Conservation (phyloP, 2,888 invertebrate genomes). For the Steinernema scapterisci region DNA sequence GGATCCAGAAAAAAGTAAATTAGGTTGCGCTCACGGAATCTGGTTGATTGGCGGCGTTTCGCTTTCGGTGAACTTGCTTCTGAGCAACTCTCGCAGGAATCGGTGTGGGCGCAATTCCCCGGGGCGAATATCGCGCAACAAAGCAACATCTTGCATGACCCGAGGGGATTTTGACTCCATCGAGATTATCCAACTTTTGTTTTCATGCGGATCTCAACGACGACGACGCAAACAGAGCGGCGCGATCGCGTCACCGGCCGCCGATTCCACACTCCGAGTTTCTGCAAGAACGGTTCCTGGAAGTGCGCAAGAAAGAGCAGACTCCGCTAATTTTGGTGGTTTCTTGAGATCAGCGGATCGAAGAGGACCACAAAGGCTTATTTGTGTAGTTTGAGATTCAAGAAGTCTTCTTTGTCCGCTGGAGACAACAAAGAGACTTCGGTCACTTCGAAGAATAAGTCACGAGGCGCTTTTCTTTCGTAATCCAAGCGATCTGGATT, state of each 20-base stretch:
- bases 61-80: conserved; percentile 15
- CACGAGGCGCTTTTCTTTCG: conserved; percentile 2
- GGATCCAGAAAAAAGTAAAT: background rate
- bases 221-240: conserved; percentile 17
- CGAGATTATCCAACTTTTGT: conserved; percentile 20
- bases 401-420: background rate
- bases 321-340: background rate
- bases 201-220: conserved; percentile 18
- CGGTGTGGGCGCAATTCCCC: conserved; percentile 12
- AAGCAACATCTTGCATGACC: background rate
- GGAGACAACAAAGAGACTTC: conserved; percentile 5
- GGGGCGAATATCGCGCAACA: background rate
- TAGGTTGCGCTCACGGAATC: background rate
- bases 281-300: background rate
- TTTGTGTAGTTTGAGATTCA: too few species aligned
- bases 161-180: conserved; percentile 1
- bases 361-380: background rate
- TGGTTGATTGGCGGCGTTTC: conserved; percentile 7
- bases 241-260: conserved; percentile 7
- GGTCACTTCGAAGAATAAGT: background rate
- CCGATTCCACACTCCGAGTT: background rate
- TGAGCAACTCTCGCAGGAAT: background rate
- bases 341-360: background rate
- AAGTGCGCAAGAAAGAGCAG: background rate
- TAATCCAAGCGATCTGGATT: background rate